Percentiles rank a stretch among this genome's conserved stretches.
These are phyloP conservation scores for Yponomeuta malinellus DNA, from an alignment of 2,888 invertebrate genomes.

Conservation along the genomic window DNA sequence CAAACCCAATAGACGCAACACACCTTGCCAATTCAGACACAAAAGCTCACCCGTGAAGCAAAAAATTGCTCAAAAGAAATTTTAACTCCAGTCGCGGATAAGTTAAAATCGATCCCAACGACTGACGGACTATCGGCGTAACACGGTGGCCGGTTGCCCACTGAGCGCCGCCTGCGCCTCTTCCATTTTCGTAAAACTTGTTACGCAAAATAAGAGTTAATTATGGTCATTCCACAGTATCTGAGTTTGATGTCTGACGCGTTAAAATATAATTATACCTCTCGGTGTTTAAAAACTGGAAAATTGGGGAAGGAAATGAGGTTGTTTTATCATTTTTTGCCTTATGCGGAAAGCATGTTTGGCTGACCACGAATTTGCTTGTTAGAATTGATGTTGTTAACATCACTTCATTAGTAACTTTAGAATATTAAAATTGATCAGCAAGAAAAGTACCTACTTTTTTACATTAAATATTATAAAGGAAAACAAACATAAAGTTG, in stretches of 20 bases:
- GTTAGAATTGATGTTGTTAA: background rate
- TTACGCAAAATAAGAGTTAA: constrained; percentile 24
- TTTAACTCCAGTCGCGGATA: background rate
- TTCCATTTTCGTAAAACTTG: constrained; percentile 30
- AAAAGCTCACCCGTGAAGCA: background rate
- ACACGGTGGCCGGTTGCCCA: constrained; percentile 38
- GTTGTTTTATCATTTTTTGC: background rate
- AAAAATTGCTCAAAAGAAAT: background rate
- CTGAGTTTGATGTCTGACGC: background rate
- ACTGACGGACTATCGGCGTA: constrained; percentile 49
- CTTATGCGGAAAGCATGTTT: background rate
- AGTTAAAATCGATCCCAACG: background rate
- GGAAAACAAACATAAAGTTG: too few relatives aligned
- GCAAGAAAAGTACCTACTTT: too few relatives aligned
- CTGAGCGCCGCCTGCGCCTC: constrained; percentile 31
- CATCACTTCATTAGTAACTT: too few relatives aligned
- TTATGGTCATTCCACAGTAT: background rate
- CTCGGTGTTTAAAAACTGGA: background rate
- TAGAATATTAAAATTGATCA: too few relatives aligned
- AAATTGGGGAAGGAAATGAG: background rate
- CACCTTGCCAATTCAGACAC: background rate
- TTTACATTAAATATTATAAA: too few relatives aligned
- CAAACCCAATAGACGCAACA: background rate
- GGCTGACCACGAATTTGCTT: background rate
- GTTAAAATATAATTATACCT: background rate